Base-by-base conservation (phyloP, 1,140 invertebrate genomes). In the Lasioglossum baleicum region DNA sequence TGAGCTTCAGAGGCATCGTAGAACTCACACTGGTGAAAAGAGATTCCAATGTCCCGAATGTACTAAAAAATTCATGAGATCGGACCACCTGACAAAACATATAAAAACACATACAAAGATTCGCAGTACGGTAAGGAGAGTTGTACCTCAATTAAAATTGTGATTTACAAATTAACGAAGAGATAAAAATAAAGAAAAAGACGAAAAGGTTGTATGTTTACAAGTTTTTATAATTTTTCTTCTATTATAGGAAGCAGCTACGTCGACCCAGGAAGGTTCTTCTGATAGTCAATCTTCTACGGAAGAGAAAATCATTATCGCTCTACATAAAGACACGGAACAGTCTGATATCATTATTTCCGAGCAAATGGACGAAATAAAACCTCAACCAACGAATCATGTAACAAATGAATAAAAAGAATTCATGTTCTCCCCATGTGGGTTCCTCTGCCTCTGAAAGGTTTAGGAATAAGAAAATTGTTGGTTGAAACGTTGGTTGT, bases 21-120 rank as follows among this genome's bases (percentile, higher is more conserved):
- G 97, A 48, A 99, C 98, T 0, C 97, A 98, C 89, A 97, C 97
- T 1, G 97, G 97, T 1, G 98, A 99, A 90, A 99, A 99, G 90
- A 94, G 96, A 74, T 98, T 98, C 87, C 95, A 97, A 84, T 97
- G 97, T 88, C 94, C 94, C 0, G 96, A 97, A 87, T 97, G 96
- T 88, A 95, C 94, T 53, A 97, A 98, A 87, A 96, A 97, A 83
- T 98, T 98, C 87, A 98, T 98, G 97, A 93, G 97, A 76, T 96
- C 96, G 79, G 97, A 98, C 92, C 97, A 98, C 88, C 91, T 98
- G 7, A 96, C 96, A 0, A 98, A 98, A 89, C 97, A 98, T 92
- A 95, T 97, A 53, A 95, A 96, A 85, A 98, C 97, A 26, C 97
- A 98, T 91, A 95, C 95, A 56, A 97, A 97, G 90, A 96, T 96